phyloP scores from a whole-genome alignment of 2,797 vertebrate species.

The Chelon labrosus region DNA sequence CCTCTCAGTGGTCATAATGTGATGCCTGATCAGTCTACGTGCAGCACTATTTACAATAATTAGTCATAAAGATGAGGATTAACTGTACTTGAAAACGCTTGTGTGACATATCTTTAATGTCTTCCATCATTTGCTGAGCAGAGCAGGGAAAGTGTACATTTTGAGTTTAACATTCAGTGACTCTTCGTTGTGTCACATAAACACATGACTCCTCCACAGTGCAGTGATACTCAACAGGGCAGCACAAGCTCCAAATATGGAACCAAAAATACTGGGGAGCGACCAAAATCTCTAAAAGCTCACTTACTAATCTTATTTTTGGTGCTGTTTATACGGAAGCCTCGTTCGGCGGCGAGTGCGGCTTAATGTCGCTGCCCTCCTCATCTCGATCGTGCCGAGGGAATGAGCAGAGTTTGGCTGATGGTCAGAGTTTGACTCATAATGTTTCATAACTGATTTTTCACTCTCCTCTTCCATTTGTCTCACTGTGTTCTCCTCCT shows the following conservation, averaged over 20 bases:
- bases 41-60: background rate
- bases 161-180: slow-evolving; percentile 45
- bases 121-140: slow-evolving; percentile 22
- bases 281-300: slow-evolving; percentile 51
- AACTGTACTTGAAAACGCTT: background rate
- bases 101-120: slow-evolving; percentile 19
- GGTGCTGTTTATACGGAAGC: slow-evolving; percentile 53
- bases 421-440: slow-evolving; percentile 49
- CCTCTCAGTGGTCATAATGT: too few species aligned
- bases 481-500: slow-evolving; percentile 6
- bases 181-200: slow-evolving; percentile 67
- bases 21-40: background rate
- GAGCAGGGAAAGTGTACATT: slow-evolving; percentile 32
- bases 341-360: slow-evolving; percentile 14
- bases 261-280: slow-evolving; percentile 51
- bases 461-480: slow-evolving; percentile 18
- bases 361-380: slow-evolving; percentile 4
- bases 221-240: slow-evolving; percentile 45
- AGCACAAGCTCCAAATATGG: slow-evolving; percentile 71
- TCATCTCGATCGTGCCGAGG: slow-evolving; percentile 6
- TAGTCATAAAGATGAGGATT: background rate
- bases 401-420: slow-evolving; percentile 49
- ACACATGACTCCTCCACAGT: slow-evolving; percentile 59
- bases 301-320: slow-evolving; percentile 32
- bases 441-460: slow-evolving; percentile 43